Conservation (phyloP, 2,113 vertebrate genomes). For the Chaetura pelagica region DNA sequence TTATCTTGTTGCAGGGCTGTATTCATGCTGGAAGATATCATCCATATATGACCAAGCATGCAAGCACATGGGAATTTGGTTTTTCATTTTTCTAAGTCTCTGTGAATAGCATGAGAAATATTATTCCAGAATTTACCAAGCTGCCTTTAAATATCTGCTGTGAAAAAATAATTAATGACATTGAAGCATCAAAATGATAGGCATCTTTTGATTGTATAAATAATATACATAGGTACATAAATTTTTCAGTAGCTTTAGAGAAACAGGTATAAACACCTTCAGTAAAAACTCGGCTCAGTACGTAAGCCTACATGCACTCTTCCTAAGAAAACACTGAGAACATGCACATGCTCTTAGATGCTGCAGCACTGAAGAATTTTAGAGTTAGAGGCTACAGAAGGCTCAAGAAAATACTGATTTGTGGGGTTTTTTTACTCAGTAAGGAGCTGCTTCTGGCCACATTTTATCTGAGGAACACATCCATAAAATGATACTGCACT, state of each 20-base stretch:
- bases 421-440: fast-evolving
- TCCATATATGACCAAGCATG: neutral
- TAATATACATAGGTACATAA: neutral
- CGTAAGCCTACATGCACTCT: neutral
- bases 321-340: neutral
- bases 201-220: neutral
- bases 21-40: neutral
- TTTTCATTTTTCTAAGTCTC: neutral
- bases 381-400: neutral
- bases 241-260: neutral
- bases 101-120: neutral
- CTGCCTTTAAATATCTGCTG: neutral
- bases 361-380: neutral
- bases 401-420: neutral
- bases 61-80: neutral
- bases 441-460: neutral
- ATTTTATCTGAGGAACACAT: neutral
- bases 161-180: neutral
- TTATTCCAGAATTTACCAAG: neutral
- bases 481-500: neutral
- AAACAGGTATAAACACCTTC: neutral
- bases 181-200: neutral
- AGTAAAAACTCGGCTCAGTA: neutral
- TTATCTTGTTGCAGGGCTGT: neutral
- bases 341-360: neutral